Base-by-base conservation (phyloP, 2,888 invertebrate species). In the Exocentrus adspersus region DNA sequence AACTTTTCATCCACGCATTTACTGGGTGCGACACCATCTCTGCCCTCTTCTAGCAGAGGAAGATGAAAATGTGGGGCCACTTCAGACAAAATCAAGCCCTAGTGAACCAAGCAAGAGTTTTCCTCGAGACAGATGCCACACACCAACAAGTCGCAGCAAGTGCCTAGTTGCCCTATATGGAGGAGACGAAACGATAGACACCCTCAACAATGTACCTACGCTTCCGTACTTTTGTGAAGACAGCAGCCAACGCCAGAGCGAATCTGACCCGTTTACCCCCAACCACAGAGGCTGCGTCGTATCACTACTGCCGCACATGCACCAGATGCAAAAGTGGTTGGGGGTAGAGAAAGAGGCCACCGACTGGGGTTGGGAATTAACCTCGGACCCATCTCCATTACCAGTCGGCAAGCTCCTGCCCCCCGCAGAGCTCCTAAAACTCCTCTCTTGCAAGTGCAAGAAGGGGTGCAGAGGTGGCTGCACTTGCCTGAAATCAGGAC, bases 11-110 rank as follows among this genome's bases (percentile, higher is more conserved):
- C 19, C 52, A 52, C 32, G 52, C 52, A 4, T 14, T 28, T 17
- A 32, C n/a, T 32, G 32, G 52, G 30, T 52, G 52, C 16, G 32
- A 52, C 30, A 52, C 52, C n/a, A 52, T 37, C 17, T 52, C 52
- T 52, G 52, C 52, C 30, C 32, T 52, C 16, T 52, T 52, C 30
- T 52, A n/a, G 9, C 17, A 52, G 10, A 37, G 52, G 9, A 52
- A 32, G 30, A 52, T 32, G 2, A 32, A 52, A 32, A 17, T 43
- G 6, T 43, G 43, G 14, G 19, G 43, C 16, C n/a, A 6, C 12
- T 4, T 43, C 17, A 17, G 10, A 2, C 10, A 37, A 37, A n/a
- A 37, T 14, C 10, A n/a, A n/a, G 4, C n/a, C n/a, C 37, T 37
- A n/a, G 14, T 37, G 4, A 9, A 10, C 37, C 5, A 10, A n/a